Evolutionary conservation across 2,888 invertebrate species (phyloP).

Genomic region (Nebria brevicollis): DNA sequence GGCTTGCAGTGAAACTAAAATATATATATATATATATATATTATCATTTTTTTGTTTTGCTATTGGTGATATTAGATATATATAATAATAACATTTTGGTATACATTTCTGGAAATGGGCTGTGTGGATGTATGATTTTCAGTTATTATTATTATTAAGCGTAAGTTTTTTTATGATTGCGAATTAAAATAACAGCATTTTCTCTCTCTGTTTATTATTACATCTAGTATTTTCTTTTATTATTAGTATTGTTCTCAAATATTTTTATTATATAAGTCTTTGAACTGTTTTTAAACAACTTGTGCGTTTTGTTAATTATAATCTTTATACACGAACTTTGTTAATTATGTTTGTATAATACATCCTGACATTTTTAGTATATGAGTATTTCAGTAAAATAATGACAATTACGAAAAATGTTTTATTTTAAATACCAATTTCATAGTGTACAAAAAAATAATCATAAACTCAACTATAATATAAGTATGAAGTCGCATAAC

Average conservation of each 20-base stretch:
- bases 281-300: conserved; percentile 34
- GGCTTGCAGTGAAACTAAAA: conserved; percentile 12
- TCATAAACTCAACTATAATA: too few relatives aligned
- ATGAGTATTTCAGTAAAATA: conserved; percentile 10
- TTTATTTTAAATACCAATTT: neutral
- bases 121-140: conserved; percentile 49
- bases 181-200: conserved; percentile 30
- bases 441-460: neutral
- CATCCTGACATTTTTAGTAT: conserved; percentile 34
- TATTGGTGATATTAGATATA: conserved; percentile 55
- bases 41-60: conserved; percentile 27
- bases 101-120: conserved; percentile 51
- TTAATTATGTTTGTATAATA: conserved; percentile 34
- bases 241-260: conserved; percentile 6
- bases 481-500: too few relatives aligned
- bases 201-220: conserved; percentile 19
- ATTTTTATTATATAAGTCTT: conserved; percentile 14
- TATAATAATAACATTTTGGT: conserved; percentile 50
- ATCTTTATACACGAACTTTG: conserved; percentile 38
- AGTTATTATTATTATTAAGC: conserved; percentile 28
- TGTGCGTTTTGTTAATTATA: conserved; percentile 42
- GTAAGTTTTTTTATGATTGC: conserved; percentile 7
- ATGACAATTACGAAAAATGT: conserved; percentile 9
- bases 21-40: neutral
- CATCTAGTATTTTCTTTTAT: conserved; percentile 14